Base-by-base conservation (phyloP, 2,113 vertebrate species). In the Macroglossus sobrinus region DNA sequence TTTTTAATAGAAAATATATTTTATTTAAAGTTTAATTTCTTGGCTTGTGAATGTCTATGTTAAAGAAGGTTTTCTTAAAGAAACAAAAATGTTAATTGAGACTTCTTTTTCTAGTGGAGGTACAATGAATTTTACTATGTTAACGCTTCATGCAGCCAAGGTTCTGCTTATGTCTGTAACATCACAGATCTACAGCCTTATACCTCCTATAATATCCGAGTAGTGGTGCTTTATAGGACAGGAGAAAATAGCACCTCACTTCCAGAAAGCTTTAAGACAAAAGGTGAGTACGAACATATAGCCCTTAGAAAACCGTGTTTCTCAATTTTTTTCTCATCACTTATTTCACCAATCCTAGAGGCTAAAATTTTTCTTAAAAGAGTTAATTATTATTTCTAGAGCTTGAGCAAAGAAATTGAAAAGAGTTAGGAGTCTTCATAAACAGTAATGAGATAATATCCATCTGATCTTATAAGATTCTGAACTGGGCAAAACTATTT, bases 221-320 rank as follows among this genome's bases (percentile, higher is more conserved):
- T 71, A 19, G 96, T 94, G 55, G 98, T 98, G 85, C 61, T 95
- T 94, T 99, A 98, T 69, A 4, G 40, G 7, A 98, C 98, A 72
- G 98, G 98, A 93, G 63, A 57, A 71, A 98, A 95, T 28, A 98
- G 98, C 84, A 94, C 91, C 45, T 99, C 98, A 0, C 50, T 84
- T 40, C 79, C 98, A 33, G 94, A 96, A 95, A 96, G 94, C 12
- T 99, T 99, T 97, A 98, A 97, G 98, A 99, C 98, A 71, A 96
- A 94, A 96, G 98, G 98, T 99, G 82, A 96, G 97, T 12, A 11
- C 4, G 50, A 80, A 16, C 0, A 35, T 13, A 33, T 84, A 92
- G 24, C 55, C 24, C 7, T 89, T 15, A 68, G 47, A 47, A 64
- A 82, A 40, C 9, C 1, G 30, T 82, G 0, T n/a, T 19, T 61